Conservation (phyloP, 2,797 vertebrate species). For the Euthynnus affinis region DNA sequence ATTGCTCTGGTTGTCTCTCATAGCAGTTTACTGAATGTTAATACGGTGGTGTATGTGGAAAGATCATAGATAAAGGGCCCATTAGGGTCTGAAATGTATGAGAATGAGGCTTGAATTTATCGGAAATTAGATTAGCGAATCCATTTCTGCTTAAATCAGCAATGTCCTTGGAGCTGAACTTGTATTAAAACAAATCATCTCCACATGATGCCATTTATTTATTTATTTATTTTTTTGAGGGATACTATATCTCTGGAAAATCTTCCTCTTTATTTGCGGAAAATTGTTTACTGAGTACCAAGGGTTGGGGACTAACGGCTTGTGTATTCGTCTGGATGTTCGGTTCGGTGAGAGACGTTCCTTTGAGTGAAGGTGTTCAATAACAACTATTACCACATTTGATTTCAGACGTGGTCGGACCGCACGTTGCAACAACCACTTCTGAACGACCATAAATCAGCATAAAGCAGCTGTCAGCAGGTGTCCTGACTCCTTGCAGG, state of each 20-base stretch:
- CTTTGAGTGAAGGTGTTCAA: too few species aligned
- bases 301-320: too few species aligned
- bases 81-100: background rate
- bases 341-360: too few species aligned
- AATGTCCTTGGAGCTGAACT: background rate
- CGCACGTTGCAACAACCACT: too few species aligned
- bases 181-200: background rate
- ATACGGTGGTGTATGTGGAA: background rate
- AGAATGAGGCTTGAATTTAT: background rate
- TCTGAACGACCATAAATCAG: too few species aligned
- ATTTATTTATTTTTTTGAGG: background rate
- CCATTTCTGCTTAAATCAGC: background rate
- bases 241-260: background rate
- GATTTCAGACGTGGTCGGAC: too few species aligned
- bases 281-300: background rate
- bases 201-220: too few species aligned
- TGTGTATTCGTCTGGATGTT: too few species aligned
- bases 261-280: background rate
- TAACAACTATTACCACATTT: too few species aligned
- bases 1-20: background rate
- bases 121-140: slow-evolving; percentile 4
- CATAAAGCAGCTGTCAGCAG: too few species aligned
- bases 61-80: background rate
- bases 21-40: background rate
- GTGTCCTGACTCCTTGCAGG: too few species aligned